phyloP scores from a whole-genome alignment of 2,888 invertebrate species.

The Dynastes grantii region DNA sequence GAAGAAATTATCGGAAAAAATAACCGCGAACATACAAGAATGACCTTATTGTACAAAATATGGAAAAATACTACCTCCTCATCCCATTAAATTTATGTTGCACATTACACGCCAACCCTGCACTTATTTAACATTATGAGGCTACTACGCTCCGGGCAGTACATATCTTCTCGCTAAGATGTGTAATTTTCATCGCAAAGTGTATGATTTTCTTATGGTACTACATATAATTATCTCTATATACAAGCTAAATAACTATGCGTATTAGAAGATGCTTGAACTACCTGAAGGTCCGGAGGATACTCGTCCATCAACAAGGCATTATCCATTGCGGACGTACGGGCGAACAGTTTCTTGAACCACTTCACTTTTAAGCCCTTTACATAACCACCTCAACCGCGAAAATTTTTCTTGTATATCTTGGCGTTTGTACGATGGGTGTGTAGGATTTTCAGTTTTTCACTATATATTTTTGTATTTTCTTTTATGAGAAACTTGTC shows the following conservation, averaged over 20 bases:
- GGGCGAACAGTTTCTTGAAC: conserved; percentile 58
- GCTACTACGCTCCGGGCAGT: not conserved
- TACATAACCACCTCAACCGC: conserved; percentile 45
- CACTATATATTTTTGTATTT: not conserved
- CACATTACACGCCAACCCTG: not conserved
- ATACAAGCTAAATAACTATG: not conserved
- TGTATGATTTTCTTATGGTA: not conserved
- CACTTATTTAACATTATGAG: not conserved
- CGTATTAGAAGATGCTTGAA: conserved; percentile 20
- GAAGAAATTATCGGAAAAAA: conserved; percentile 19
- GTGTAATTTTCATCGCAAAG: conserved; percentile 9
- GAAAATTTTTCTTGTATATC: conserved; percentile 15
- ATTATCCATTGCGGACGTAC: conserved; percentile 62
- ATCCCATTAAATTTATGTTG: conserved; percentile 2
- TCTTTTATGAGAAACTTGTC: not conserved
- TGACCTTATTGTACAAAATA: not conserved
- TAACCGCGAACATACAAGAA: not conserved
- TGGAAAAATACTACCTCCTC: not conserved
- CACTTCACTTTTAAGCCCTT: conserved; percentile 58
- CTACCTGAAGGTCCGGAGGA: conserved; percentile 66
- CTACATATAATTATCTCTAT: conserved; percentile 5
- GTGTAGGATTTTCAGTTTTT: conserved; percentile 1
- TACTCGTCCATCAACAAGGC: conserved; percentile 66
- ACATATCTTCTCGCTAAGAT: conserved; percentile 7
- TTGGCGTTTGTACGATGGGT: not conserved